phyloP scores from a whole-genome alignment of 1,140 invertebrate species.

The Drosophila fuyamai region DNA sequence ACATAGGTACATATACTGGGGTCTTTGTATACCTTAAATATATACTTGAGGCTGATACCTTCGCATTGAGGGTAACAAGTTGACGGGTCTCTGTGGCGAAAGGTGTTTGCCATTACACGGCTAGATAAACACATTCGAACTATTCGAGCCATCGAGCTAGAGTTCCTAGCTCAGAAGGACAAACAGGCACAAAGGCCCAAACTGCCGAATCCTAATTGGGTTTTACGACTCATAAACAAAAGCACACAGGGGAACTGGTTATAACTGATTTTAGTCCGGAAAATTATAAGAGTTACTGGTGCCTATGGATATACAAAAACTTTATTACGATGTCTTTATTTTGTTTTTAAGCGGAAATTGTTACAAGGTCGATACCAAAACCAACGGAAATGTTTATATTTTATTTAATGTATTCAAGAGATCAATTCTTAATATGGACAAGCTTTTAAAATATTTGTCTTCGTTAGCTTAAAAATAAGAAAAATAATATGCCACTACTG shows the following conservation, averaged over 20 bases:
- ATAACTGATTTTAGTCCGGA: constrained; percentile 9
- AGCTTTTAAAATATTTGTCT: too few relatives aligned
- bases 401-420: too few relatives aligned
- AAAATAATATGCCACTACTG: too few relatives aligned
- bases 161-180: background rate
- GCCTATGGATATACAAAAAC: background rate
- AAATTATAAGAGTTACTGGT: constrained; percentile 2
- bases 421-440: too few relatives aligned
- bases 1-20: background rate
- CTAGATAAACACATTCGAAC: constrained; percentile 29
- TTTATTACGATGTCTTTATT: background rate
- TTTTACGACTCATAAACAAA: constrained; percentile 37
- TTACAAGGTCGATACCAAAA: too few relatives aligned
- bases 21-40: constrained; percentile 19
- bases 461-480: too few relatives aligned
- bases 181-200: constrained; percentile 3
- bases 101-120: constrained; percentile 46
- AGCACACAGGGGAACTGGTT: background rate
- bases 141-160: background rate
- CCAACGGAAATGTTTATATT: too few relatives aligned
- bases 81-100: constrained; percentile 31
- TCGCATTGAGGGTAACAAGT: constrained; percentile 19
- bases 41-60: constrained; percentile 14
- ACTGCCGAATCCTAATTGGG: constrained; percentile 27
- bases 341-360: too few relatives aligned